phyloP scores from a whole-genome alignment of 2,113 vertebrate species.

The Oryzias woworae region DNA sequence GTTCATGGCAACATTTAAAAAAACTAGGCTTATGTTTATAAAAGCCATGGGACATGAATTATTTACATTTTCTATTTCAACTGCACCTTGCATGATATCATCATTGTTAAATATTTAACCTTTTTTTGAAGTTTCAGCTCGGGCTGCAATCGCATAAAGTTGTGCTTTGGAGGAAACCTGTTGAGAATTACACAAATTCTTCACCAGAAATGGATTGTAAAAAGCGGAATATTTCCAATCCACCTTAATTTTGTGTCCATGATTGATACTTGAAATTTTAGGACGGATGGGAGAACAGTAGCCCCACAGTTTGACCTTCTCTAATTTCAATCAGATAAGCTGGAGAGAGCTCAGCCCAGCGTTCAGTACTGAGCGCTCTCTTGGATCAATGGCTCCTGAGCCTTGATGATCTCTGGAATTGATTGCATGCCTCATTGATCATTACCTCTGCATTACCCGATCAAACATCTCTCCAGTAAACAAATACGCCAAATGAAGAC shows the following conservation, averaged over 20 bases:
- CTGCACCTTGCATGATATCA: background rate
- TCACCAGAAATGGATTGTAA: slow-evolving; percentile 4
- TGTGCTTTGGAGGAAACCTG: background rate
- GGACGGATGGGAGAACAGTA: slow-evolving; percentile 17
- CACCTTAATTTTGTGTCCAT: slow-evolving; percentile 22
- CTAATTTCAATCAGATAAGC: slow-evolving; percentile 58
- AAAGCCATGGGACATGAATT: too few relatives aligned
- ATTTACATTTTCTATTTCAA: background rate
- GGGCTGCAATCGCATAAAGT: background rate
- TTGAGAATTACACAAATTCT: background rate
- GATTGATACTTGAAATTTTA: slow-evolving; percentile 30
- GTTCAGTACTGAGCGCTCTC: slow-evolving; percentile 25
- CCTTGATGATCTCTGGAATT: slow-evolving; percentile 65
- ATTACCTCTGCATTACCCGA: slow-evolving; percentile 54
- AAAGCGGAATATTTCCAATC: slow-evolving; percentile 5
- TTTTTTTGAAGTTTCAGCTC: background rate
- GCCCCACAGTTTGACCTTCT: slow-evolving; percentile 34
- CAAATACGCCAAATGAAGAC: slow-evolving; percentile 54
- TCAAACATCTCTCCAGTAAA: slow-evolving; percentile 57
- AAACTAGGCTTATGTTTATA: too few relatives aligned
- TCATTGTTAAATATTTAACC: background rate
- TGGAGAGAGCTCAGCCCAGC: slow-evolving; percentile 41
- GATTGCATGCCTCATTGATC: slow-evolving; percentile 61
- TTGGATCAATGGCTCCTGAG: slow-evolving; percentile 60
- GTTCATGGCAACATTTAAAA: too few relatives aligned